Evolutionary conservation across 2,113 vertebrate genomes (phyloP).

Genomic region (Daboia siamensis): DNA sequence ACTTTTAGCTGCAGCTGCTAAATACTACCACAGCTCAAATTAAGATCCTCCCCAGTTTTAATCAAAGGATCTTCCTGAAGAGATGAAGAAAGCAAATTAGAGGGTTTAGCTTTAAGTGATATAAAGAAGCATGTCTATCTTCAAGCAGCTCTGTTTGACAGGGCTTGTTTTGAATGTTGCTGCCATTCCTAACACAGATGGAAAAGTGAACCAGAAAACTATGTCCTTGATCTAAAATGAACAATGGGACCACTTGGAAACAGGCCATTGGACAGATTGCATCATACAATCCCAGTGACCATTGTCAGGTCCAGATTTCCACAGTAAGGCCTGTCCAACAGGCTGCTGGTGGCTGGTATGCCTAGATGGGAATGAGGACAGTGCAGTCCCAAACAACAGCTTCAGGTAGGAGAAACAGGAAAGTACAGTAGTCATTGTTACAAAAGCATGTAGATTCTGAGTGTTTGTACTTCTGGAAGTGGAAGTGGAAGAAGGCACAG

Average conservation of each 20-base stretch:
- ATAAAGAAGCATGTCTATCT: background rate
- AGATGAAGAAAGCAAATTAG: background rate
- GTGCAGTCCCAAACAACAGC: constrained; percentile 58
- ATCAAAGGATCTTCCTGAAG: background rate
- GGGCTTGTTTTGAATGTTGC: background rate
- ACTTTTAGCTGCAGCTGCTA: background rate
- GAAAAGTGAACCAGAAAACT: background rate
- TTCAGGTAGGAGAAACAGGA: constrained; percentile 71
- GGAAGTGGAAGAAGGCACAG: constrained; percentile 70
- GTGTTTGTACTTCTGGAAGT: constrained; percentile 67
- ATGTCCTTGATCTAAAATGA: constrained; percentile 43
- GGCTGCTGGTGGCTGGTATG: constrained; percentile 60
- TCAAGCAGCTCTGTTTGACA: background rate
- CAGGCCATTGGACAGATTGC: constrained; percentile 70
- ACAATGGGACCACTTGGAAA: constrained; percentile 74
- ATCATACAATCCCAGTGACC: constrained; percentile 74
- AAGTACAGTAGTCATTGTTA: constrained; percentile 69
- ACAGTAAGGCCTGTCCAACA: constrained; percentile 66
- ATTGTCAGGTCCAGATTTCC: constrained; percentile 58
- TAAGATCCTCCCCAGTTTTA: no score
- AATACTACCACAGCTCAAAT: background rate
- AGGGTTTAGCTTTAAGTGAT: background rate
- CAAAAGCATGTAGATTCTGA: constrained; percentile 44
- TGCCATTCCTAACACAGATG: background rate
- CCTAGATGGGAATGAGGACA: constrained; percentile 67